A percentile compares a stretch with the other conserved stretches of the same genome.
Evolutionary conservation across 2,113 vertebrate genomes (phyloP).

Genomic region (Craseonycteris thonglongyai): DNA sequence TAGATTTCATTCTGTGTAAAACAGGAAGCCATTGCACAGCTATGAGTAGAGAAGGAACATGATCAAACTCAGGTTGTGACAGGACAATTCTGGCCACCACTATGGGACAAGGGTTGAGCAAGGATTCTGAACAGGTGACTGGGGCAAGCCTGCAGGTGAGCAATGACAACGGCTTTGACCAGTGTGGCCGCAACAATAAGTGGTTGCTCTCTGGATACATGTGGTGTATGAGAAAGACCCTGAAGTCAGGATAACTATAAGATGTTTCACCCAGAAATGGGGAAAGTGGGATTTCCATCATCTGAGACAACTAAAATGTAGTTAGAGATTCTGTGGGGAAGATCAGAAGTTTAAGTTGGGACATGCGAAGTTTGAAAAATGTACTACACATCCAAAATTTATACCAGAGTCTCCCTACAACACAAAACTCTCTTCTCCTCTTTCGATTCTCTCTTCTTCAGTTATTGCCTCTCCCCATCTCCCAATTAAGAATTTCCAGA

Average conservation of each 20-base stretch:
- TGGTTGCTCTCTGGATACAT: neutral
- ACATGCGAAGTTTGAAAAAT: neutral
- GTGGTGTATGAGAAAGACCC: neutral
- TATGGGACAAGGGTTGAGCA: neutral
- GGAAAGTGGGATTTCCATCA: neutral
- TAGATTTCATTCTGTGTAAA: neutral
- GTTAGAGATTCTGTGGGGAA: neutral
- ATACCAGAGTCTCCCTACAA: neutral
- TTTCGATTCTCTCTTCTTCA: neutral
- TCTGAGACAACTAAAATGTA: neutral
- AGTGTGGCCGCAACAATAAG: neutral
- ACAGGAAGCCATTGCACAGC: neutral
- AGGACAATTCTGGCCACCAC: neutral
- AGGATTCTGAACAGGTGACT: neutral
- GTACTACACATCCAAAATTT: neutral
- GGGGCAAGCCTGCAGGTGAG: neutral
- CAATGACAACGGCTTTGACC: neutral
- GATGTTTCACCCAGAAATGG: neutral
- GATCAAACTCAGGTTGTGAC: neutral
- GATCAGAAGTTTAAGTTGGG: neutral
- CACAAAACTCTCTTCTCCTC: neutral
- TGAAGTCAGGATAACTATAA: neutral
- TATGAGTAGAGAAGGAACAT: neutral
- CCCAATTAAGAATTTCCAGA: neutral
- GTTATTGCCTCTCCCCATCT: neutral